Base-by-base conservation (phyloP, 37 sponge, comb jelly and placozoan species). In the Bolinopsis microptera region DNA sequence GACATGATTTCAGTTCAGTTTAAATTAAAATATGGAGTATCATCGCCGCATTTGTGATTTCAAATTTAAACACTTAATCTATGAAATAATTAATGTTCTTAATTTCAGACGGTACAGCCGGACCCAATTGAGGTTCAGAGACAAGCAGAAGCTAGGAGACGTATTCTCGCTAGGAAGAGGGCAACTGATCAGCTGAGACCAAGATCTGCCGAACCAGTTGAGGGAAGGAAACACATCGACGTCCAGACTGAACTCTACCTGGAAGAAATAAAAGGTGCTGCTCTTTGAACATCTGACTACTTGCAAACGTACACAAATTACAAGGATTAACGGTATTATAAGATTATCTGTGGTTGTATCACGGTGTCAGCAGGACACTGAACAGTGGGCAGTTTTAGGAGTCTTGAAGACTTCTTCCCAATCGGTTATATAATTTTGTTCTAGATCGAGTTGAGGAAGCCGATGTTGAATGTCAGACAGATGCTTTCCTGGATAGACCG, bases 211-310 rank as follows among this genome's bases (percentile, higher is more conserved):
- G 95, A 96, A 30, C 94, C 99, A 9, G 97, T 98, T 22, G 97
- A 97, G 0, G 99, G 99, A 0, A 69, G 99, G 38, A 96, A 95
- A 94, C 99, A 98, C 92, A 96, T 95, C 38, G 96, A 97, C 26
- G 96, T 98, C 1, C 99, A 98, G 96, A 98, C 99, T 3, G 99
- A 98, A 69, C 95, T 97, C 48, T 98, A 98, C 74, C 95, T 98
- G 35, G 97, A 98, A 77, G 97, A 97, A 92, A 95, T 97, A 69
- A 97, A 96, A 38, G 92, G 92, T 86, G 24, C 35, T 48, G 61
- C n/a, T n/a, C n/a, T n/a, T n/a, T n/a, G n/a, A n/a, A n/a, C n/a
- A 21, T 67, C 21, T 67, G 68, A 13, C 21, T 22, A 67, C 13
- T 21, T 22, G 21, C 21, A 67, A 67, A 21, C 68, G n/a, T n/a